A percentile compares a stretch with the other conserved stretches of the same genome.
phyloP scores from a whole-genome alignment of 2,888 invertebrate genomes.

The Rhagonycha fulva region DNA sequence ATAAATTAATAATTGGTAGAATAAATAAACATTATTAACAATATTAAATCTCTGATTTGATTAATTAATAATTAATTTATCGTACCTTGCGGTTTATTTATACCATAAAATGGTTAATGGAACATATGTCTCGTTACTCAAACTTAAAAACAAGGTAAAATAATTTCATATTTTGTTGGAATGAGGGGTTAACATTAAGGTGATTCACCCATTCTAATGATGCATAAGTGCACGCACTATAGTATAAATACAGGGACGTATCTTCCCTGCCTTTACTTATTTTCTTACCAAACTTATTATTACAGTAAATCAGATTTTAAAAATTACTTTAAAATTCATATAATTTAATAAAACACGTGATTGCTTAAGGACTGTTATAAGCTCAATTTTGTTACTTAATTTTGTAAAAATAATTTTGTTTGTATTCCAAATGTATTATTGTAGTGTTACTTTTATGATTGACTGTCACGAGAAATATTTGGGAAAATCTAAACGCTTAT shows the following conservation, averaged over 20 bases:
- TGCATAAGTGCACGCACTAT: slow-evolving; percentile 5
- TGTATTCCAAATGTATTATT: too few species aligned
- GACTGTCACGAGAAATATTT: too few species aligned
- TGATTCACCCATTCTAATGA: slow-evolving; percentile 12
- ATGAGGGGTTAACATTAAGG: slow-evolving; percentile 10
- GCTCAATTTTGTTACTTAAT: background rate
- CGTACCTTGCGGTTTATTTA: background rate
- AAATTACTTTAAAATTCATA: background rate
- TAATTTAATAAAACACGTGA: background rate
- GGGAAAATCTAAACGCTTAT: too few species aligned
- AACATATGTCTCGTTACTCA: background rate
- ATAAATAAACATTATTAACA: background rate
- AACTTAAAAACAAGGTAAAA: background rate
- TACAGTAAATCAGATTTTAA: background rate
- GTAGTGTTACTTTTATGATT: too few species aligned
- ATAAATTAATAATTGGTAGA: background rate
- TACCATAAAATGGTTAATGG: background rate
- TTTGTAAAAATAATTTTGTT: too few species aligned
- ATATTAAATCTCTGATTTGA: background rate
- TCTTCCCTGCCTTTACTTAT: background rate
- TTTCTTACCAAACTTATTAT: background rate
- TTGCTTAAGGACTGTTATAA: background rate
- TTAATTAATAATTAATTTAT: background rate
- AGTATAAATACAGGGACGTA: background rate
- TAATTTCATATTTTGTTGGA: slow-evolving; percentile 8